Evolutionary conservation across 1,140 invertebrate species (phyloP).

Genomic region (Conus ventricosus): DNA sequence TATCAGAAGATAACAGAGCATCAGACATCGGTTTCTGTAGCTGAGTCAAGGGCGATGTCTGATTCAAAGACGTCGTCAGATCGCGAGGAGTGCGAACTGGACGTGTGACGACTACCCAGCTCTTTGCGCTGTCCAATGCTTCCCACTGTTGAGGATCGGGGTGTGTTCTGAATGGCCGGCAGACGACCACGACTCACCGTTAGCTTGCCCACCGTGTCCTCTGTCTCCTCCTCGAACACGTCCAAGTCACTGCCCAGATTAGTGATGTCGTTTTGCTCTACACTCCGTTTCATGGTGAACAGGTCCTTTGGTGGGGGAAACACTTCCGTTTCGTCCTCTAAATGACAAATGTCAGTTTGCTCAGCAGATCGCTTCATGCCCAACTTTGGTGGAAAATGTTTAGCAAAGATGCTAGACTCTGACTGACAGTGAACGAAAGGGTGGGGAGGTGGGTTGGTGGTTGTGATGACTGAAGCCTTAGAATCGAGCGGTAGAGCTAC

Average conservation of each 20-base stretch:
- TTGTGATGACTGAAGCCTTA: not conserved
- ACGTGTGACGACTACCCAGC: slow-evolving; percentile 42
- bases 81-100: slow-evolving; percentile 39
- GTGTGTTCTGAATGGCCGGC: slow-evolving; percentile 19
- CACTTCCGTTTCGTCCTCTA: slow-evolving; percentile 52
- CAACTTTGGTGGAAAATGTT: slow-evolving; percentile 27
- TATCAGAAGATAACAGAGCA: not conserved
- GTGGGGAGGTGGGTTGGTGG: not conserved
- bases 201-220: slow-evolving; percentile 39
- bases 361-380: slow-evolving; percentile 32
- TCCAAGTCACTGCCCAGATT: slow-evolving; percentile 53
- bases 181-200: slow-evolving; percentile 12
- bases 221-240: slow-evolving; percentile 50
- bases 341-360: slow-evolving; percentile 45
- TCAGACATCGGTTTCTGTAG: slow-evolving; percentile 51
- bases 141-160: slow-evolving; percentile 30
- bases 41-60: slow-evolving; percentile 18
- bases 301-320: slow-evolving; percentile 35
- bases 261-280: slow-evolving; percentile 56
- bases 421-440: slow-evolving; percentile 33
- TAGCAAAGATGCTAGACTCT: slow-evolving; percentile 22
- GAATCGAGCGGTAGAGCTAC: not conserved
- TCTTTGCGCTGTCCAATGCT: slow-evolving; percentile 27
- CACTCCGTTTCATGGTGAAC: slow-evolving; percentile 54
- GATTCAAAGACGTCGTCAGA: slow-evolving; percentile 54